Conservation (phyloP, 2,113 vertebrate genomes). For the Microtus pennsylvanicus region DNA sequence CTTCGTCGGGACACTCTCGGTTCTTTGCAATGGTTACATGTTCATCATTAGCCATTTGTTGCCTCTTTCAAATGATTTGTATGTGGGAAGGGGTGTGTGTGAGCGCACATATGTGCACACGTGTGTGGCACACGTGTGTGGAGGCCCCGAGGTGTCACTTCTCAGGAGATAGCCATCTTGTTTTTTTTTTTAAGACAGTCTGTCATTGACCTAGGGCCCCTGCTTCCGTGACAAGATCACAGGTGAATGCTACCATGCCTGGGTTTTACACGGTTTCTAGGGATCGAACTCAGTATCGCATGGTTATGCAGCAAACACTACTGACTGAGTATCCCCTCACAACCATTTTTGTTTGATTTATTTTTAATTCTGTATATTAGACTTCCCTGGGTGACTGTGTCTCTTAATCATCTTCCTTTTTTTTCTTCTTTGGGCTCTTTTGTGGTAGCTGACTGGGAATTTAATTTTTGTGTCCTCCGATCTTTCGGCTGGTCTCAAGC, state of each 20-base stretch:
- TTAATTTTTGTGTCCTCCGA: constrained; percentile 33
- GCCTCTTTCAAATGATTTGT: background rate
- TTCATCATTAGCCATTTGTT: background rate
- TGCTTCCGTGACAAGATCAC: background rate
- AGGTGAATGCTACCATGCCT: background rate
- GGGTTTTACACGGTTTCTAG: background rate
- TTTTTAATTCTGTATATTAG: background rate
- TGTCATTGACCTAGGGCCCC: too few species aligned
- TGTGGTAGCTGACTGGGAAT: constrained; percentile 5
- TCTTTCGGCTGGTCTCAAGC: background rate
- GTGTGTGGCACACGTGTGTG: background rate
- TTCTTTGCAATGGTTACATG: background rate
- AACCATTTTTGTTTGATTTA: background rate
- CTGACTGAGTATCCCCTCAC: background rate
- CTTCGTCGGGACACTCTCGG: background rate
- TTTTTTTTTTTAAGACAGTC: background rate
- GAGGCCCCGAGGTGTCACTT: background rate
- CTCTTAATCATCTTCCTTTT: background rate
- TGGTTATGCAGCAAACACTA: background rate
- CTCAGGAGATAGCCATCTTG: background rate
- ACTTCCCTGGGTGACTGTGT: background rate
- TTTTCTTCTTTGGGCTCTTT: constrained; percentile 10
- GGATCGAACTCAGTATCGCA: background rate
- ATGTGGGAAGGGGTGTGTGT: too few species aligned
- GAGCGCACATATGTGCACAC: too few species aligned